These are phyloP conservation scores for Oceanodroma tethys DNA, from an alignment of 2,113 vertebrate genomes.

Conservation along the genomic window DNA sequence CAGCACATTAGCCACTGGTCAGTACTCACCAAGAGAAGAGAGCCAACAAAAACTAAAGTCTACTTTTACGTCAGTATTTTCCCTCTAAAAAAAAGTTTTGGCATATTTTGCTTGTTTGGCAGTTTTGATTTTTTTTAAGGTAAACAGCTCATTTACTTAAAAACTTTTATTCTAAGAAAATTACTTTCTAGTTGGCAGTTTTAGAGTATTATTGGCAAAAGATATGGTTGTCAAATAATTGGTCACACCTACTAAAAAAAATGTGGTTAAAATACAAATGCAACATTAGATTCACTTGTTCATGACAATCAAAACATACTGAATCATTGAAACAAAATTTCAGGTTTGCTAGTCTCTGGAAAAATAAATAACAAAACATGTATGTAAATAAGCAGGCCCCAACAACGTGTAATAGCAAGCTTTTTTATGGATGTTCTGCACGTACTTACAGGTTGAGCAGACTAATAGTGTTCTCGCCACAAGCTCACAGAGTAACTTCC, in stretches of 20 bases:
- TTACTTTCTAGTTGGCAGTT: background rate
- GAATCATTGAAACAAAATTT: background rate
- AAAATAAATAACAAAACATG: background rate
- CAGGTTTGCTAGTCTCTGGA: background rate
- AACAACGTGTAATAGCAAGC: background rate
- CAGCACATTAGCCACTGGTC: background rate
- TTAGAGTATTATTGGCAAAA: background rate
- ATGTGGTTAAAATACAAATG: background rate
- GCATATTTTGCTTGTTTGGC: background rate
- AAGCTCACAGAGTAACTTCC: conserved; percentile 77
- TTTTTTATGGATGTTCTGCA: background rate
- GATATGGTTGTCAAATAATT: background rate
- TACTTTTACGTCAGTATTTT: background rate
- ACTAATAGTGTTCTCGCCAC: conserved; percentile 73
- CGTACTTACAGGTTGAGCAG: conserved; percentile 84
- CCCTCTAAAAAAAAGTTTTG: background rate
- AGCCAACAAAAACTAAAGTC: background rate
- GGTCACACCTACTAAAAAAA: background rate
- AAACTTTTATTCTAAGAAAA: background rate
- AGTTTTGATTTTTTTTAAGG: background rate
- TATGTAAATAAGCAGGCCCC: background rate
- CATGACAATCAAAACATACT: background rate
- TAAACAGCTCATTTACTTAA: background rate
- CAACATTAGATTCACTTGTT: background rate
- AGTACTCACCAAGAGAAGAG: background rate